These are phyloP conservation scores for Ophion ventricosus DNA, from an alignment of 2,888 invertebrate genomes.

Conservation along the genomic window DNA sequence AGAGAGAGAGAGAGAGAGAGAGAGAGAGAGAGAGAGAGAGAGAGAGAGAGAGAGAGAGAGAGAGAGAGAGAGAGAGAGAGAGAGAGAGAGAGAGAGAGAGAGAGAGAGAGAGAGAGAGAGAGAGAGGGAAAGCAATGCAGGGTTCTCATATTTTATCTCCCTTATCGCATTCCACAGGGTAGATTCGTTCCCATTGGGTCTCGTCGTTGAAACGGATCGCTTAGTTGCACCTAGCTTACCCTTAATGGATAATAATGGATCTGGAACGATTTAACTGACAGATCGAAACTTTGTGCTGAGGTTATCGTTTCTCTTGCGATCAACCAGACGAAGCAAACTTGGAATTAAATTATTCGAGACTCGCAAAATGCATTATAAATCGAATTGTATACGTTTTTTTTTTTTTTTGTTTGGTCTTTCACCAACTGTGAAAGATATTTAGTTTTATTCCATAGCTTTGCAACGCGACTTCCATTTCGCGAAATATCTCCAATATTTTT, in stretches of 20 bases:
- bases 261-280: slow-evolving; percentile 53
- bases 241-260: slow-evolving; percentile 62
- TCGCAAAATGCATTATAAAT: background rate
- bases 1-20: slow-evolving; percentile 6
- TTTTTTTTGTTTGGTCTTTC: no score
- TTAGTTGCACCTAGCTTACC: slow-evolving; percentile 56
- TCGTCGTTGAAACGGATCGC: slow-evolving; percentile 52
- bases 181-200: slow-evolving; percentile 60
- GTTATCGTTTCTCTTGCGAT: slow-evolving; percentile 24
- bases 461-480: background rate
- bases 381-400: no score
- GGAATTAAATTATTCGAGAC: background rate
- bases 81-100: background rate
- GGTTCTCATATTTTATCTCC: slow-evolving; percentile 62
- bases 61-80: slow-evolving; percentile 6
- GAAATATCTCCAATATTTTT: background rate
- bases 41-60: background rate
- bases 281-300: slow-evolving; percentile 41
- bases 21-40: background rate
- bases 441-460: background rate
- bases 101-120: slow-evolving; percentile 21
- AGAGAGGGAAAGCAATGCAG: slow-evolving; percentile 39
- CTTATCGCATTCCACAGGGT: slow-evolving; percentile 61
- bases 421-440: no score
- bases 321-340: slow-evolving; percentile 9